Percentiles rank a stretch among this genome's conserved stretches.
Evolutionary conservation across 1,140 invertebrate species (phyloP).

Genomic region (Zaprionus taronus): DNA sequence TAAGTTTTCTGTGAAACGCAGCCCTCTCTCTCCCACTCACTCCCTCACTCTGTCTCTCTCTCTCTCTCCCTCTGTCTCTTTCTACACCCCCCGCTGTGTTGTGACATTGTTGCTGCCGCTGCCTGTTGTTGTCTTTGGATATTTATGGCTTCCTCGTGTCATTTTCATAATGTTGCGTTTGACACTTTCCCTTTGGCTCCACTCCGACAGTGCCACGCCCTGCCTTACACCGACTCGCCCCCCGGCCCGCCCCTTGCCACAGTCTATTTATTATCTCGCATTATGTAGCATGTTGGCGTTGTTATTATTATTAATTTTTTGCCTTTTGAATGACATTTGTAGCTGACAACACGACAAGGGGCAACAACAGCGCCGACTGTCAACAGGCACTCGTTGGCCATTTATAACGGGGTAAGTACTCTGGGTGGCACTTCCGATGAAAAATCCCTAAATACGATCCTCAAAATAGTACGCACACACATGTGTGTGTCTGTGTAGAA

Average conservation of each 20-base stretch:
- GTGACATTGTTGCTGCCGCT: constrained; percentile 71
- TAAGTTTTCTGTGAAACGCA: constrained; percentile 54
- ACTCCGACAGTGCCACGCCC: background rate
- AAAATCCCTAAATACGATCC: constrained; percentile 8
- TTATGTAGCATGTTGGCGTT: constrained; percentile 43
- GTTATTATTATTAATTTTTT: constrained; percentile 47
- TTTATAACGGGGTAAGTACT: constrained; percentile 53
- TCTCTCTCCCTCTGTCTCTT: constrained; percentile 37
- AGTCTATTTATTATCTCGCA: constrained; percentile 65
- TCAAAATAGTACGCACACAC: constrained; percentile 6
- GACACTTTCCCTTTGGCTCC: constrained; percentile 76
- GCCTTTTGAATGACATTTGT: constrained; percentile 61
- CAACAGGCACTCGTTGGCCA: constrained; percentile 73
- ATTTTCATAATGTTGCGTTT: constrained; percentile 83
- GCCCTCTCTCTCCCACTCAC: constrained; percentile 27
- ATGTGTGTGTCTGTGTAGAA: background rate
- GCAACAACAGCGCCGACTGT: constrained; percentile 58
- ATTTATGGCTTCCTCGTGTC: constrained; percentile 84
- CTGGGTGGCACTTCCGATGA: constrained; percentile 2
- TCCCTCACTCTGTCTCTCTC: constrained; percentile 30
- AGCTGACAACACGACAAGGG: background rate
- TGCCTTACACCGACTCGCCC: background rate
- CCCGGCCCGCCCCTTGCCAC: background rate
- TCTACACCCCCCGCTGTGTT: constrained; percentile 56
- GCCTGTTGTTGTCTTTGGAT: constrained; percentile 62